Percentiles rank a stretch among this genome's conserved stretches.
Evolutionary conservation across 2,797 vertebrate genomes (phyloP).

Genomic region (Artibeus lituratus): DNA sequence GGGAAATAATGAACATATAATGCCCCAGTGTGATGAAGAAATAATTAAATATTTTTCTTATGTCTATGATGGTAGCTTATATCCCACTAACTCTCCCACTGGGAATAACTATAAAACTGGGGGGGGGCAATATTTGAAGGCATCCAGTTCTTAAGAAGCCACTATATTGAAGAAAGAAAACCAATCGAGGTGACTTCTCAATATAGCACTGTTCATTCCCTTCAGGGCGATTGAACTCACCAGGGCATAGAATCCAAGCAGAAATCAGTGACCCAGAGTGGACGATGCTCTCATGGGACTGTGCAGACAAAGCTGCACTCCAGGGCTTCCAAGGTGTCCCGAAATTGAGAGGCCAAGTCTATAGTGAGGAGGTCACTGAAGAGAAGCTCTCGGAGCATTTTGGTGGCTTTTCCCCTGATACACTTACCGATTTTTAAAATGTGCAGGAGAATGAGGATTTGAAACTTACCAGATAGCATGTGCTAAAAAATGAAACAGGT

Average conservation of each 20-base stretch:
- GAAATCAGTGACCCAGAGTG: background rate
- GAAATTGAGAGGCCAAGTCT: background rate
- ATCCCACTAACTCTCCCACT: background rate
- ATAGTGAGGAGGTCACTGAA: background rate
- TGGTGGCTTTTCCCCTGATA: background rate
- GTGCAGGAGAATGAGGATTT: background rate
- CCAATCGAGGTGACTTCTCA: background rate
- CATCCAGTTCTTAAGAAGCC: background rate
- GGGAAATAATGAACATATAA: slow-evolving; percentile 55
- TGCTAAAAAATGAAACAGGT: background rate
- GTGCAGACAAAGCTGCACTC: background rate
- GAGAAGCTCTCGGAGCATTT: background rate
- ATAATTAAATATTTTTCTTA: background rate
- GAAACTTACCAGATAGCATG: background rate
- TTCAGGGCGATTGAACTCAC: background rate
- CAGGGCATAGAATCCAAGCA: background rate
- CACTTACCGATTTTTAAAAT: background rate
- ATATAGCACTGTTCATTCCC: background rate
- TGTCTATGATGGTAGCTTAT: background rate
- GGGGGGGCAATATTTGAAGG: background rate
- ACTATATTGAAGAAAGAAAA: background rate
- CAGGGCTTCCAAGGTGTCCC: background rate
- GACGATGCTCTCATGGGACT: background rate
- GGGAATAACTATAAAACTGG: background rate
- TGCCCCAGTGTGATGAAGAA: background rate